Base-by-base conservation (phyloP, 2,797 vertebrate species). In the Somateria mollissima region DNA sequence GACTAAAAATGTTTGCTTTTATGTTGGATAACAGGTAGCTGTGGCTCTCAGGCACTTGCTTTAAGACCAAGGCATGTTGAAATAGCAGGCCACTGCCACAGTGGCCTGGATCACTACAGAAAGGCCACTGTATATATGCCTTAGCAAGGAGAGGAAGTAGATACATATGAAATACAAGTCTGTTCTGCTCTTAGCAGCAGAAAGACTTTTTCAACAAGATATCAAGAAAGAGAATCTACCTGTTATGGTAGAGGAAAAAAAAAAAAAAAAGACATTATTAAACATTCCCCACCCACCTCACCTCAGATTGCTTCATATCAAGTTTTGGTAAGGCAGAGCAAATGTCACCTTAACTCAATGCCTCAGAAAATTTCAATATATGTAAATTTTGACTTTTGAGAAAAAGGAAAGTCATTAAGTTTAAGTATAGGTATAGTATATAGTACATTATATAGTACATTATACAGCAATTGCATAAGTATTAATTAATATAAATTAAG, bases 121-220 rank as follows among this genome's bases (percentile, higher is more conserved):
- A 75, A 73, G 24, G 21, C 36, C 34, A 2, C 34, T 64, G 28
- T 21, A 65, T 53, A 20, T n/a, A 39, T 4, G 61, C 16, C 19
- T 65, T 8, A 61, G 19, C 21, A 78, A 51, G 18, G 8, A 69
- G 32, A 28, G 13, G 16, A 79, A 61, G 27, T 47, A 81, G 36
- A 20, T 43, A 30, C 5, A 27, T 0, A 1, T 30, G 18, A 67
- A 45, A 43, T 17, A 5, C 12, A 16, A 2, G 2, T 57, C 61
- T 67, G 6, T 22, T 45, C 72, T 58, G 6, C 15, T 14, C n/a
- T 70, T 77, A 45, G 17, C 32, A 34, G 11, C 17, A 79, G 45
- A 54, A 94, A 75, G 34, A 54, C 13, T n/a, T 41, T 75, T 78
- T 36, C 18, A 87, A 32, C 11, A 69, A 76, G 45, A 87, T 72